Base-by-base conservation (phyloP, 2,113 vertebrate genomes). In the Cavia aperea region DNA sequence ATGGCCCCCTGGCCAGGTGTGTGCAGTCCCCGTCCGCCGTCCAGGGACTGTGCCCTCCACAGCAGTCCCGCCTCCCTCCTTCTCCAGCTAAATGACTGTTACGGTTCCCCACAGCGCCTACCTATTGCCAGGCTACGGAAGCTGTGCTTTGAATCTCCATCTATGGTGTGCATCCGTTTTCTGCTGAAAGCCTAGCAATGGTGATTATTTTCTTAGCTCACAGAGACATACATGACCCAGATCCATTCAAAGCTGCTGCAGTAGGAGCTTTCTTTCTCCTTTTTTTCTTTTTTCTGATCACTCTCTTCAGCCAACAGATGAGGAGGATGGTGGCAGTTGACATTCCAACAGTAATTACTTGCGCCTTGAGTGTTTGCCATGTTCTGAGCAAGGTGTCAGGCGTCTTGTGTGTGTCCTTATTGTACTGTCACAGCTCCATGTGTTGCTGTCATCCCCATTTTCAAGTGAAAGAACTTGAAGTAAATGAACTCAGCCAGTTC, bases 131-230 rank as follows among this genome's bases (percentile, higher is more conserved):
- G 91, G 68, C 72, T 39, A 63, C 9, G 33, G 51, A 58, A 46
- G 26, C 46, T 63, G 6, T 33, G 7, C 12, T 46, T 93, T 73
- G 56, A 36, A 14, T 21, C 26, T 33, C 39, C 2, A 4, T 58
- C 31, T 73, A 62, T 2, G 18, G 33, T 39, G 58, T 12, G 0
- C 54, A 39, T 49, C 31, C 56, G 29, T 63, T 65, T 88, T 54
- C 70, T 51, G 23, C 31, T 75, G 83, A 81, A 73, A 86, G 51
- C 13, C 36, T 86, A 79, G 33, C 62, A 39, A 24, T 51, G n/a
- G 24, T 43, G 14, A 81, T 90, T 91, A 72, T 81, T 92, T 92
- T 75, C 70, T 83, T 66, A 75, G 46, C 68, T 88, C 58, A 79
- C 3, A 7, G 11, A 79, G 73, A n/a, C 26, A 46, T 23, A 19